Percentiles rank a stretch among this genome's conserved stretches.
Conservation (phyloP, 2,797 vertebrate genomes). For the Acanthopagrus latus region DNA sequence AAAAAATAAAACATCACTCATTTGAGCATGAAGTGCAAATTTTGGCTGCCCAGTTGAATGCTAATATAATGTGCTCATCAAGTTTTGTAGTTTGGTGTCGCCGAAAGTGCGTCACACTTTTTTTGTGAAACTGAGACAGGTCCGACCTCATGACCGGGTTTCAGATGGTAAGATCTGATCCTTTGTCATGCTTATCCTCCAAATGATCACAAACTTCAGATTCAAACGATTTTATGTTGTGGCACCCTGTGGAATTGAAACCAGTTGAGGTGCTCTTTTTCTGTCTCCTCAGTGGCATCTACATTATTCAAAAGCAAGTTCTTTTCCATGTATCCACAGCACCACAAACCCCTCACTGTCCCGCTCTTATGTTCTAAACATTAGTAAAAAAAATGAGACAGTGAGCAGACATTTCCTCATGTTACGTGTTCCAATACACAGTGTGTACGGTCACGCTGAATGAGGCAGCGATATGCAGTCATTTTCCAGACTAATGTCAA, state of each 20-base stretch:
- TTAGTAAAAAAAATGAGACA: slow-evolving; percentile 31
- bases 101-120: neutral
- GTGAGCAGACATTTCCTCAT: slow-evolving; percentile 64
- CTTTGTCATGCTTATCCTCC: slow-evolving; percentile 26
- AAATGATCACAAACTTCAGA: slow-evolving; percentile 31
- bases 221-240: slow-evolving; percentile 12
- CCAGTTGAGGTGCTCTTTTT: neutral
- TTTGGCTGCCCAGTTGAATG: too few relatives aligned
- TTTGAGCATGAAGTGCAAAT: too few relatives aligned
- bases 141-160: slow-evolving; percentile 45
- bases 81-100: slow-evolving; percentile 2
- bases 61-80: too few relatives aligned
- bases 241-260: slow-evolving; percentile 8
- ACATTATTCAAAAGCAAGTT: slow-evolving; percentile 1
- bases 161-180: slow-evolving; percentile 53
- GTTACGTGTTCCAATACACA: slow-evolving; percentile 34
- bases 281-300: slow-evolving; percentile 9
- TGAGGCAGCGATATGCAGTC: slow-evolving; percentile 32
- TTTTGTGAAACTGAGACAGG: slow-evolving; percentile 47
- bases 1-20: too few relatives aligned
- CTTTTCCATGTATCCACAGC: slow-evolving; percentile 1
- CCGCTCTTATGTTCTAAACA: slow-evolving; percentile 37
- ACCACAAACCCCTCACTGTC: slow-evolving; percentile 8
- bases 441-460: slow-evolving; percentile 30
- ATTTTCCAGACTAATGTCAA: slow-evolving; percentile 66